Conservation (phyloP, 1,140 invertebrate genomes). For the Meloidogyne floridensis region DNA sequence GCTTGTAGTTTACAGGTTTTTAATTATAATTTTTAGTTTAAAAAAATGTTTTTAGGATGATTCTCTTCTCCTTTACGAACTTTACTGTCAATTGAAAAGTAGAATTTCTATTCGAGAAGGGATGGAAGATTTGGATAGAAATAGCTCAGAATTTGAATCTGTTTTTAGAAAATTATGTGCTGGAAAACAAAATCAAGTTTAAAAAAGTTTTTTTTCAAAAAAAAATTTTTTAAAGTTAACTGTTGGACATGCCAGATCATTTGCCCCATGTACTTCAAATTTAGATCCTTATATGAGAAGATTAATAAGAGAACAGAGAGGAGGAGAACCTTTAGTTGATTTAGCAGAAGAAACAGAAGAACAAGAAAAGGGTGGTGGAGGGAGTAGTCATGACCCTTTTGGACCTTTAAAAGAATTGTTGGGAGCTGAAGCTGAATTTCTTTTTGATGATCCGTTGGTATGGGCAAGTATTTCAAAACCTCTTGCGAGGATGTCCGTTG, state of each 20-base stretch:
- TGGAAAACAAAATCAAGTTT: conserved; percentile 27
- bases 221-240: conserved; percentile 39
- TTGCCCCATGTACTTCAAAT: conserved; percentile 63
- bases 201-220: background rate
- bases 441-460: conserved; percentile 56
- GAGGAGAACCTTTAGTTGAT: conserved; percentile 34
- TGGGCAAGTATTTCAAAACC: conserved; percentile 55
- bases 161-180: conserved; percentile 34
- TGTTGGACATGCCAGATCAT: conserved; percentile 57
- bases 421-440: conserved; percentile 47
- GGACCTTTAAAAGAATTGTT: conserved; percentile 36
- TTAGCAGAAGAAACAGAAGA: conserved; percentile 44
- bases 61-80: conserved; percentile 38
- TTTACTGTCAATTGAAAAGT: conserved; percentile 52
- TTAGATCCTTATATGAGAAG: conserved; percentile 63
- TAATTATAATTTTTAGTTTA: background rate
- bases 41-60: conserved; percentile 28
- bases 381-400: conserved; percentile 26
- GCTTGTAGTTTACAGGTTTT: conserved; percentile 19
- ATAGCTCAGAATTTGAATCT: conserved; percentile 57
- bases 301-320: conserved; percentile 47
- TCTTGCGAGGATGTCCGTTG: conserved; percentile 55
- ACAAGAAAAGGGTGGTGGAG: conserved; percentile 30
- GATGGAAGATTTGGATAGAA: conserved; percentile 58
- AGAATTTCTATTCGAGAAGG: conserved; percentile 51